phyloP scores from a whole-genome alignment of 2,888 invertebrate species.

The Girardia tigrina region DNA sequence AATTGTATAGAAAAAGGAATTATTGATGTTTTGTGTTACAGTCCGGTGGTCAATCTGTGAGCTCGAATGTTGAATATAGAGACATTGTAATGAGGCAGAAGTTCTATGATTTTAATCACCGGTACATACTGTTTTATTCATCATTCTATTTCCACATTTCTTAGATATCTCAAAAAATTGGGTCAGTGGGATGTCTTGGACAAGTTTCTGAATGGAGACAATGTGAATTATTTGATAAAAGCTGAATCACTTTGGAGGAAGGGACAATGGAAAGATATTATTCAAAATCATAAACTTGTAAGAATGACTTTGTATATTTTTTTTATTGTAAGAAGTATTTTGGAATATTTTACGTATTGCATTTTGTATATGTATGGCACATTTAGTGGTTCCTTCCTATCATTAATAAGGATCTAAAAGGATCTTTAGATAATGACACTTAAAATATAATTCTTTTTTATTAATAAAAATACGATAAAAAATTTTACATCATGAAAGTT shows the following conservation, averaged over 20 bases:
- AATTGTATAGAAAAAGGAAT: background rate
- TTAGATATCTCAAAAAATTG: constrained; percentile 33
- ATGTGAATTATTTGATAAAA: background rate
- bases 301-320: too few species aligned
- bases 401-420: too few species aligned
- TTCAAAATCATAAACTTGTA: constrained; percentile 19
- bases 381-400: too few species aligned
- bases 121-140: background rate
- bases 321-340: too few species aligned
- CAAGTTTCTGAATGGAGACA: constrained; percentile 24
- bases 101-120: constrained; percentile 2
- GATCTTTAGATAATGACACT: background rate
- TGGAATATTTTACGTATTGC: too few species aligned
- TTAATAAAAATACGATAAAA: background rate
- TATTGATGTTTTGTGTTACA: background rate
- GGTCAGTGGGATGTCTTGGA: constrained; percentile 30
- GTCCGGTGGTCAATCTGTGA: background rate
- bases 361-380: too few species aligned
- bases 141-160: background rate
- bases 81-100: constrained; percentile 9
- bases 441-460: background rate
- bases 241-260: background rate
- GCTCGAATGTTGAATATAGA: background rate
- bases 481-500: too few species aligned
- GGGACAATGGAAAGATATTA: constrained; percentile 2